A percentile compares a stretch with the other conserved stretches of the same genome.
These are phyloP conservation scores for Oligia latruncula DNA, from an alignment of 2,888 invertebrate species.

Conservation along the genomic window DNA sequence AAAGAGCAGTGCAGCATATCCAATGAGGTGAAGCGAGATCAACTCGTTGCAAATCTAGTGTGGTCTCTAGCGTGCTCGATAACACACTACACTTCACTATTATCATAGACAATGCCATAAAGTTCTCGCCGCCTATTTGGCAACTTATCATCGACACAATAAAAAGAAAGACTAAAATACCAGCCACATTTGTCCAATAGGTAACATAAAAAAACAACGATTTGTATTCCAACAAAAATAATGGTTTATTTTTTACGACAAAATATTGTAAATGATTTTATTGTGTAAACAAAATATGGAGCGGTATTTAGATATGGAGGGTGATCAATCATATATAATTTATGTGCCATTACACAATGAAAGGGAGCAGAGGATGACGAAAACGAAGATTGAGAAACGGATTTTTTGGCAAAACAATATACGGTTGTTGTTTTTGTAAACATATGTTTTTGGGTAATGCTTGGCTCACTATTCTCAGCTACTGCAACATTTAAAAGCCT, in stretches of 20 bases:
- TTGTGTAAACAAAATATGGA: conserved; percentile 56
- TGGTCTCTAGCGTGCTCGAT: neutral
- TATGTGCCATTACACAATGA: conserved; percentile 65
- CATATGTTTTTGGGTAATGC: conserved; percentile 7
- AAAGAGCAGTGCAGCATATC: neutral
- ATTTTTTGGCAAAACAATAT: conserved; percentile 45
- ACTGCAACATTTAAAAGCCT: too few relatives aligned
- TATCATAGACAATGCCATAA: neutral
- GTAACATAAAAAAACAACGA: conserved; percentile 48
- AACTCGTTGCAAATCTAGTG: neutral
- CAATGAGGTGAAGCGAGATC: neutral
- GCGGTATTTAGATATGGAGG: conserved; percentile 59
- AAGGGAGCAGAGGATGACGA: conserved; percentile 54
- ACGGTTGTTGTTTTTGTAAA: neutral
- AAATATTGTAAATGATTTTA: conserved; percentile 59
- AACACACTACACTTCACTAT: neutral
- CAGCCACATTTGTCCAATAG: conserved; percentile 14
- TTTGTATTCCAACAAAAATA: conserved; percentile 55
- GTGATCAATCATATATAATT: conserved; percentile 67
- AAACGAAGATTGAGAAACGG: conserved; percentile 38
- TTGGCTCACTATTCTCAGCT: neutral
- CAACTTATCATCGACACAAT: neutral
- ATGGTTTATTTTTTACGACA: conserved; percentile 44
- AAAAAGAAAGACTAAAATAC: neutral
- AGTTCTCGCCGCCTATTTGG: neutral